Evolutionary conservation across 2,888 invertebrate genomes (phyloP), one percentile per base, ranked within the genome.

Genomic region (Sthenelais limicola): DNA sequence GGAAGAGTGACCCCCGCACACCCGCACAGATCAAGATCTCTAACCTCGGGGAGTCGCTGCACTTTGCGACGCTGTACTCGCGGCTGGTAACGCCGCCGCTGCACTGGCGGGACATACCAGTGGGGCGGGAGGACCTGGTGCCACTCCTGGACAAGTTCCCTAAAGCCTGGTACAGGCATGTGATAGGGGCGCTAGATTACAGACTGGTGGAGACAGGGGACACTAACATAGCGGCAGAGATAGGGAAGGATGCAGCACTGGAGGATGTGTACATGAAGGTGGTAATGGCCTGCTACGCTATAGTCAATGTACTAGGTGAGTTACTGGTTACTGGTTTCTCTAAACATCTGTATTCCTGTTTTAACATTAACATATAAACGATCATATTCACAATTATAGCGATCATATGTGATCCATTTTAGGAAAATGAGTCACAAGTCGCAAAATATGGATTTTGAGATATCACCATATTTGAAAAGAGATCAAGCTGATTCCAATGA

Each of bases 251-350:
- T 76, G 81, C 82, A 68, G 76, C 80, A 15, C 77, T 85, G 70
- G 77, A 80, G 56, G 81, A 82, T 68, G 81, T 82, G 67, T 86
- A 85, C 76, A 79, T 81, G 49, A 83, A 83, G 76, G 78, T 86
- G 5, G 82, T 83, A n/a, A 84, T 86, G 83, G 82, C 84, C 28
- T 86, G 86, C 72, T 83, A 82, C 71, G 83, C 82, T 21, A 82
- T 84, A 38, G 71, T 79, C 32, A 74, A 79, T 54, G 70, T 68
- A 52, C 32, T 78, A 21, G 73, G 72, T 75, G 30, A 62, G 69
- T 74, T 21, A 35, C 1, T 7, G n/a, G n/a, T n/a, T n/a, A n/a
- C n/a, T n/a, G n/a, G n/a, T n/a, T n/a, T n/a, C n/a, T n/a, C n/a
- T n/a, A n/a, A n/a, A n/a, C n/a, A n/a, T n/a, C n/a, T n/a, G n/a